Evolutionary conservation across 2,888 invertebrate genomes (phyloP), one percentile per base, ranked within the genome.

Genomic region (Melieria picta): DNA sequence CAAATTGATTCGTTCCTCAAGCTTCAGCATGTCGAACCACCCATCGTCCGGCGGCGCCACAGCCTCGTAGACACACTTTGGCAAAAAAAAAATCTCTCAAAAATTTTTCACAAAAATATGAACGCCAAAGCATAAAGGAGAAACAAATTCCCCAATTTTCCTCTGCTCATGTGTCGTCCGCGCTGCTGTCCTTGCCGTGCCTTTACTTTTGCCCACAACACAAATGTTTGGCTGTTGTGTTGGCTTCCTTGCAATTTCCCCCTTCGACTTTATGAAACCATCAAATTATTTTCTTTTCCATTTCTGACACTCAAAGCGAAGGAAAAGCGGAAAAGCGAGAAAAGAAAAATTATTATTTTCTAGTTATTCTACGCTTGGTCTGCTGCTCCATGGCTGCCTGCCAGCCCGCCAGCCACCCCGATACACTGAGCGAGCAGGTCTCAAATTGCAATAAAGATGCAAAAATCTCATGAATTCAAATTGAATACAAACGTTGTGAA

Each of bases 231-330:
- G 63, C 52, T 61, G 62, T 66, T 69, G 65, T 65, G 58, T 69
- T 67, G 71, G 68, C 71, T 71, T 67, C 57, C 68, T 80, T 81
- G 79, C 79, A 81, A 81, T 81, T 78, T 74, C 73, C 74, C 74
- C 72, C 72, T 74, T 75, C 81, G 80, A 79, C 80, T 84, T 81
- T 84, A 83, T 83, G 82, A 82, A 83, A 82, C 83, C 83, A 86
- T 84, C 83, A 85, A 86, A 85, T 84, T 84, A 84, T 85, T 85
- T 85, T 84, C 81, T 84, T 85, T 85, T 84, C 82, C 83, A 85
- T 84, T 86, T 85, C 84, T 84, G 84, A 84, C 85, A 85, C 84
- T 84, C 81, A 79, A 82, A 50, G 56, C 68, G 48, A 65, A 64
- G 62, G 74, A 70, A 73, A 61, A 74, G 76, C 75, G 75, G 71